Evolutionary conservation across 2,888 invertebrate genomes (phyloP), one percentile per base, ranked within the genome.

Genomic region (Caenorhabditis japonica): DNA sequence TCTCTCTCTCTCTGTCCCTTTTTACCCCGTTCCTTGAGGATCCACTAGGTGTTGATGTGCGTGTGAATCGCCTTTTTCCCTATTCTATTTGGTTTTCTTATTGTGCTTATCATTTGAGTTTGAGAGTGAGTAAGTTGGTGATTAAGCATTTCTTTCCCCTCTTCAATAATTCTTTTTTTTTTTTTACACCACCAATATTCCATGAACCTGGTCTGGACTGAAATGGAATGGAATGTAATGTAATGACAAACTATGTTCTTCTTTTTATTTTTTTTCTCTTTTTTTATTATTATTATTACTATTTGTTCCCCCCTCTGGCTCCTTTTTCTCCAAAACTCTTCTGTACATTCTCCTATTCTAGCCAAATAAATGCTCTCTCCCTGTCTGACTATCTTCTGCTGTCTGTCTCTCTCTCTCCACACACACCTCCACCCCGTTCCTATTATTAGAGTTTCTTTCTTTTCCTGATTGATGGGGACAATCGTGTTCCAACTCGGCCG

Each of bases 291-390:
- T 5, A 30, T 7, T 30, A 10, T 30, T 10, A 30, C 5, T 30
- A 10, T 30, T 5, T 10, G 10, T 30, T 30, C 10, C 30, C 30
- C 10, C 10, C 30, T 30, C 10, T 30, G 39, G 27, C 36, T 56
- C 56, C 8, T 43, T 58, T 59, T 33, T 47, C 23, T 38, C 7
- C 3, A 12, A 8, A 25, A 30, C 36, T 66, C 43, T 33, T 38
- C 27, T 43, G 27, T 39, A 41, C 47, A 43, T 44, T 49, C 25
- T 66, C 33, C 49, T 41, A 19, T 30, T 47, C 47, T 51, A 60
- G 60, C 60, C 60, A 60, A 59, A 60, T 41, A 33, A 51, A 41
- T 41, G 49, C 51, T 61, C 51, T 61, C 51, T 34, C 17, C 27
- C 27, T 47, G 13, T 49, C 44, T 27, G 25, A 51, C 23, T 60